phyloP scores from a whole-genome alignment of 2,113 vertebrate species.

The Phylloscopus trochiloides region DNA sequence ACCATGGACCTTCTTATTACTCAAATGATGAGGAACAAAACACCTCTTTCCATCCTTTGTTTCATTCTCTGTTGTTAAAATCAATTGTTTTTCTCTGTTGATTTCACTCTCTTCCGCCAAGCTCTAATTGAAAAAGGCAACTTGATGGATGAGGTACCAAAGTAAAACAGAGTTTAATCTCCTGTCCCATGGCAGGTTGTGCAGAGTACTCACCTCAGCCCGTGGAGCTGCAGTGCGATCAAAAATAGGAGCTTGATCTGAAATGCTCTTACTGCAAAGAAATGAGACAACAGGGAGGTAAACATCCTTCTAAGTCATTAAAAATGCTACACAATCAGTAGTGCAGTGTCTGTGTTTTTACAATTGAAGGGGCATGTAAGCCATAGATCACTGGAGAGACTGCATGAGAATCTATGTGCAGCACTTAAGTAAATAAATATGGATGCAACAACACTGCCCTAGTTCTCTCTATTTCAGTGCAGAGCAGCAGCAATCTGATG shows the following conservation, averaged over 20 bases:
- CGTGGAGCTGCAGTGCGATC: conserved; percentile 61
- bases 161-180: not conserved
- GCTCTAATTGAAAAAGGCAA: not conserved
- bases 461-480: not conserved
- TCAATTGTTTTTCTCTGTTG: not conserved
- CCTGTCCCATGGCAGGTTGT: not conserved
- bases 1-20: not conserved
- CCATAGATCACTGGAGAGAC: not conserved
- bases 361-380: not conserved
- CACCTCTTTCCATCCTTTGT: not conserved
- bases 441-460: not conserved
- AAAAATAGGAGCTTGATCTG: not conserved
- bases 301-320: not conserved
- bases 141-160: not conserved
- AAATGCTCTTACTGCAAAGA: conserved; percentile 69
- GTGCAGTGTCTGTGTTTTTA: not conserved
- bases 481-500: not conserved
- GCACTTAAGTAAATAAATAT: not conserved
- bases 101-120: not conserved
- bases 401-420: not conserved
- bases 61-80: not conserved
- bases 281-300: not conserved
- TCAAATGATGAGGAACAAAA: not conserved
- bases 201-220: conserved; percentile 69
- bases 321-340: not conserved